Base-by-base conservation (phyloP, 2,113 vertebrate species). In the Elachura formosa region DNA sequence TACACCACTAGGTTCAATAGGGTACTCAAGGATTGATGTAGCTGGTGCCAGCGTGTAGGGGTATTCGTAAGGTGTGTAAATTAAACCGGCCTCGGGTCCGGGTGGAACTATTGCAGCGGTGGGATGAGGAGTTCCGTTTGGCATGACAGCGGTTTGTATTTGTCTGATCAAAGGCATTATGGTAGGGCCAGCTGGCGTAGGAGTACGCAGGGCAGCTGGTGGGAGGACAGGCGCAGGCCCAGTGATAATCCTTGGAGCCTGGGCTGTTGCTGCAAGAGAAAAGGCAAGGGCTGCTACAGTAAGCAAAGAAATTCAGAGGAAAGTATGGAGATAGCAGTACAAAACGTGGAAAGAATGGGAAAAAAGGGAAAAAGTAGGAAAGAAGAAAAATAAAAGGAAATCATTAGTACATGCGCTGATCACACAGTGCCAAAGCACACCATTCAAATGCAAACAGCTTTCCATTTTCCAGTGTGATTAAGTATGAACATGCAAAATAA, bases 141-240 rank as follows among this genome's bases (percentile, higher is more conserved):
- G 99, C 98, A 99, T 98, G 95, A 99, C 98, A 96, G 98, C 98
- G 97, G 99, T 99, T 98, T 99, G 99, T 98, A 99, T 99, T 98
- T 99, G 99, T 98, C 99, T 99, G 97, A 99, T 99, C 98, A 99
- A 98, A 97, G 99, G 99, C 99, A 99, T 99, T 98, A 99, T 97
- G 97, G 99, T 99, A 94, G 98, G 99, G 91, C 98, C 98, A 96
- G 97, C 98, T 52, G 99, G 98, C 94, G 99, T 98, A 56, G 98
- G 98, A 72, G 99, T 98, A 91, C 99, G 98, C 98, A 99, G 96
- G 95, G 98, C 96, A 88, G 98, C 97, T 93, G 98, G 98, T 40
- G 98, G 99, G 98, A 99, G 98, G 94, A 99, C 98, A 71, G 98
- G 98, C 85, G 99, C 98, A 56, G 98, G 99, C 97, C 99, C 99